Percentiles rank a stretch among this genome's conserved stretches.
Evolutionary conservation across 2,888 invertebrate genomes (phyloP).

Genomic region (Prosopocoilus inquinatus): DNA sequence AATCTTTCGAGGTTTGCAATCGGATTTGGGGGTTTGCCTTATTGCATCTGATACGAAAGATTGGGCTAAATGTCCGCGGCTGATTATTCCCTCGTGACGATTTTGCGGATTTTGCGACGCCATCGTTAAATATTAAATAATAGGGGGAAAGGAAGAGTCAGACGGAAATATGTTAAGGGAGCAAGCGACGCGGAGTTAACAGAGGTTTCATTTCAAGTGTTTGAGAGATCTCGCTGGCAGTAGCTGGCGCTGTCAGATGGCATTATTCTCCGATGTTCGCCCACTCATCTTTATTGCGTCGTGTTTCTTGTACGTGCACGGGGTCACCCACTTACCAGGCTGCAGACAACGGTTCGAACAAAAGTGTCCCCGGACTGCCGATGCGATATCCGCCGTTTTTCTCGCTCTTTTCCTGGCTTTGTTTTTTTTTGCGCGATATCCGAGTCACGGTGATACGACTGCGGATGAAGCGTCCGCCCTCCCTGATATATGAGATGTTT

Average conservation of each 20-base stretch:
- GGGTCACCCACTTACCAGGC: slow-evolving; percentile 21
- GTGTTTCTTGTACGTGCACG: slow-evolving; percentile 42
- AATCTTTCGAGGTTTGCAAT: slow-evolving; percentile 47
- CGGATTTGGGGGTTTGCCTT: slow-evolving; percentile 43
- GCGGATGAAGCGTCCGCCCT: slow-evolving; percentile 1
- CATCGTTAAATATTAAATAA: slow-evolving; percentile 11
- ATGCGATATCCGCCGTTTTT: slow-evolving; percentile 32
- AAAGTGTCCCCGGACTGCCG: slow-evolving; percentile 34
- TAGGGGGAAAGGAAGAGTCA: too few relatives aligned
- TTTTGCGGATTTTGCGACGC: slow-evolving; percentile 7
- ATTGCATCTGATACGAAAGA: slow-evolving; percentile 40
- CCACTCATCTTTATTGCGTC: slow-evolving; percentile 45
- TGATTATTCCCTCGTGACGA: slow-evolving; percentile 21
- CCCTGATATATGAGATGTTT: slow-evolving; percentile 1
- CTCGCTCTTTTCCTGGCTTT: slow-evolving; percentile 3
- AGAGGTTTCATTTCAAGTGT: slow-evolving; percentile 20
- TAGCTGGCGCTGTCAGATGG: slow-evolving; percentile 32
- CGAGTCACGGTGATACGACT: neutral
- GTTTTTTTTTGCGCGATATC: neutral
- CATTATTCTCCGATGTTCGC: slow-evolving; percentile 28
- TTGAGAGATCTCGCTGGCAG: slow-evolving; percentile 26
- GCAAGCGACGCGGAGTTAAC: slow-evolving; percentile 7
- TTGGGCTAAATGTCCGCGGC: slow-evolving; percentile 25
- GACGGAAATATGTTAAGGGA: too few relatives aligned
- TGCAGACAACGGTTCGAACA: slow-evolving; percentile 25